Evolutionary conservation across 2,888 invertebrate species (phyloP).

Genomic region (Parnassius smintheus): DNA sequence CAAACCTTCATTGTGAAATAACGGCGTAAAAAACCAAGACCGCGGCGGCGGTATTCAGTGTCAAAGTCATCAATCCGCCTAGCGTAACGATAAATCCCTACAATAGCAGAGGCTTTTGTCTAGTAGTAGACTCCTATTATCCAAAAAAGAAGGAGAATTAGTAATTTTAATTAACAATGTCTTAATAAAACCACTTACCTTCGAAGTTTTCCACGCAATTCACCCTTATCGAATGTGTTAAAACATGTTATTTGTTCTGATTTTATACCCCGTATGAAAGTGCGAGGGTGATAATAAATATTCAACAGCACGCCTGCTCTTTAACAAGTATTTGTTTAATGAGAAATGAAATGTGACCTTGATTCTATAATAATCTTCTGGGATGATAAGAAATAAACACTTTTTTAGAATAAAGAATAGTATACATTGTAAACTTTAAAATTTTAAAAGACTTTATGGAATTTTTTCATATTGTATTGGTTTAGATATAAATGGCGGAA

Average conservation of each 20-base stretch:
- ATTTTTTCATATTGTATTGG: background rate
- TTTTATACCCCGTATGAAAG: constrained; percentile 17
- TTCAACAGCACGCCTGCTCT: constrained; percentile 15
- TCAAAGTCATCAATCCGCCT: no score
- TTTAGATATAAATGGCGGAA: no score
- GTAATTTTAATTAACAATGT: no score
- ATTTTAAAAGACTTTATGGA: background rate
- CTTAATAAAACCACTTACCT: constrained; percentile 16
- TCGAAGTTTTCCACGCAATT: constrained; percentile 11
- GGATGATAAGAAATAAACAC: background rate
- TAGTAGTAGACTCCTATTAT: no score
- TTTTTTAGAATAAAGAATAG: background rate
- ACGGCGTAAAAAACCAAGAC: no score
- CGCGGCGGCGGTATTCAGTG: no score
- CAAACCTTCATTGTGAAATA: no score
- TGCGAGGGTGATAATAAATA: constrained; percentile 27
- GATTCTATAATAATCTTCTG: constrained; percentile 15
- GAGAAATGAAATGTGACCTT: constrained; percentile 22
- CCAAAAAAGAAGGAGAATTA: no score
- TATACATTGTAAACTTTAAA: background rate
- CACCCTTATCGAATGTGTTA: constrained; percentile 22
- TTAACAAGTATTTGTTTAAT: constrained; percentile 20
- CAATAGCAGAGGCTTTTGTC: no score
- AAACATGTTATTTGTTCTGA: constrained; percentile 9
- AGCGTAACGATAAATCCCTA: no score